Evolutionary conservation across 2,113 vertebrate genomes (phyloP), one percentile per base, ranked within the genome.

Genomic region (Panurus biarmicus): DNA sequence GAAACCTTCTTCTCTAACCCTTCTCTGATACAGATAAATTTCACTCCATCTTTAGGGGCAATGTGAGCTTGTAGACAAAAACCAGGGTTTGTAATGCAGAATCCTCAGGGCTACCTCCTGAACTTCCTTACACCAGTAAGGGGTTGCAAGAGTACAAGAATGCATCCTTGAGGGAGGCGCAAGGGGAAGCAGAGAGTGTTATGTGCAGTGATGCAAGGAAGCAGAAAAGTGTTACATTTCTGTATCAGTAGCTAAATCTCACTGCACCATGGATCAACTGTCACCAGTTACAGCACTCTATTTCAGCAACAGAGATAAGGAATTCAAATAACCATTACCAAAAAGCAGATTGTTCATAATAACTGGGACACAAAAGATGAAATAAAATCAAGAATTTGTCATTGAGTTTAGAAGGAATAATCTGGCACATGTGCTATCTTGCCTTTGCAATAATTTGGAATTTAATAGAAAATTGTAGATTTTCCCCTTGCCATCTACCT

Each of bases 211-310:
- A 93, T 88, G 94, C 94, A 94, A 33, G 87, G 82, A 94, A 93
- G 90, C 82, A 94, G 87, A 95, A 93, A 90, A 95, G 56, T 71
- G 87, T 69, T 97, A 95, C 76, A 72, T 93, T 94, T 94, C 80
- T 91, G 65, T 94, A 95, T 91, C 91, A 66, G 75, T 29, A 88
- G 65, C 72, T 75, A 93, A 94, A 96, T 96, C 85, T 75, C 53
- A 80, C 69, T 45, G 12, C 35, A 62, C 85, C 28, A 23, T 50
- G 82, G 90, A 91, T 81, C 79, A 90, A 18, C 65, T 84, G 57
- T 50, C 38, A 40, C 92, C 82, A 72, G 67, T 33, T 83, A 80
- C 38, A 91, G 72, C 33, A 81, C 85, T 73, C 72, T 61, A 93
- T 92, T 90, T 69, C 93, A 67, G 85, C 48, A 93, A 74, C 25